Evolutionary conservation across 2,797 vertebrate genomes (phyloP).

Genomic region (Rhinophrynus dorsalis): DNA sequence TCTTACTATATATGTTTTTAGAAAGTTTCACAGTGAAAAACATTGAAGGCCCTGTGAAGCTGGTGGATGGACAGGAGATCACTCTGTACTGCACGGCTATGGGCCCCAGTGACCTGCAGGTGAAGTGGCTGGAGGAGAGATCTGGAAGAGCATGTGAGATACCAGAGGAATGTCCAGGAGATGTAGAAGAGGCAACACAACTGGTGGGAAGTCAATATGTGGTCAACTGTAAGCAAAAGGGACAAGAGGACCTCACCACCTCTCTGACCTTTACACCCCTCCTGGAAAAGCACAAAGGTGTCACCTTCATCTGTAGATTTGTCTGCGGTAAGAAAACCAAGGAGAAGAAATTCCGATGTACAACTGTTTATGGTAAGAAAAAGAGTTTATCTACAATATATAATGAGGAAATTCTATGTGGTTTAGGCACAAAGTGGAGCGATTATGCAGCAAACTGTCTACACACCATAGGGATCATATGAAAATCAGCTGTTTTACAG

Average conservation of each 20-base stretch:
- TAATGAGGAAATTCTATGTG: too few relatives aligned
- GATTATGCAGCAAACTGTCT: too few relatives aligned
- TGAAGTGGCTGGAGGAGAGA: not conserved
- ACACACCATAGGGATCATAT: too few relatives aligned
- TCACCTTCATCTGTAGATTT: not conserved
- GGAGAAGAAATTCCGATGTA: not conserved
- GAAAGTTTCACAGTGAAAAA: not conserved
- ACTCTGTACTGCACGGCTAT: not conserved
- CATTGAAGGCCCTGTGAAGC: not conserved
- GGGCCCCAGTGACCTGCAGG: not conserved
- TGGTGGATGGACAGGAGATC: not conserved
- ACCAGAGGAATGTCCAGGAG: not conserved
- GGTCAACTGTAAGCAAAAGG: not conserved
- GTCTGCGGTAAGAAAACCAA: not conserved
- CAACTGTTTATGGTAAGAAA: conserved; percentile 22
- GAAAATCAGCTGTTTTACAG: too few relatives aligned
- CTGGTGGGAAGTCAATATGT: not conserved
- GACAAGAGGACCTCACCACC: not conserved
- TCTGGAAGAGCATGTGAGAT: not conserved
- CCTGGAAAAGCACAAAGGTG: not conserved
- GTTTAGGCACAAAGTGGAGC: too few relatives aligned
- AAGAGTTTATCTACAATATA: not conserved
- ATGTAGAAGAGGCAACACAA: not conserved
- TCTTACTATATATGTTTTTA: too few relatives aligned
- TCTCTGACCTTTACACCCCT: not conserved